Percentiles rank a stretch among this genome's conserved stretches.
These are phyloP conservation scores for Eulemur rufifrons DNA, from an alignment of 2,113 vertebrate genomes.

Conservation along the genomic window DNA sequence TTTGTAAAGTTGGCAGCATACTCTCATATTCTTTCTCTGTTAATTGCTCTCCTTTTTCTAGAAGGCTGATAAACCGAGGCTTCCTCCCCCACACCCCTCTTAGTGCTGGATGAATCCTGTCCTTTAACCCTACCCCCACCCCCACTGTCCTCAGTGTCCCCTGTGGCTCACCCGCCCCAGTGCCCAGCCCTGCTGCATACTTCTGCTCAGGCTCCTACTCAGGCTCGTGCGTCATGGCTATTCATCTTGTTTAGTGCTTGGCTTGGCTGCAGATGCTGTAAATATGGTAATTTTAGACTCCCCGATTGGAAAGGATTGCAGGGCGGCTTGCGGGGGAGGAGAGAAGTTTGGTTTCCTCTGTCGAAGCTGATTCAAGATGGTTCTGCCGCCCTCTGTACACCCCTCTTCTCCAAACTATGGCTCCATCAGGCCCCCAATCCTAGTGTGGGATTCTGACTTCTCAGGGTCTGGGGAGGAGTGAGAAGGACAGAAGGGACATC, in stretches of 20 bases:
- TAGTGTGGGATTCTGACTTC: background rate
- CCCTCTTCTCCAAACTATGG: background rate
- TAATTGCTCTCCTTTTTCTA: background rate
- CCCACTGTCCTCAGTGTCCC: background rate
- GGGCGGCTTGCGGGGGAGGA: conserved; percentile 72
- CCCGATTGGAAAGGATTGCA: conserved; percentile 83
- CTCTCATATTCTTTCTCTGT: conserved; percentile 70
- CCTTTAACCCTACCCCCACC: too few relatives aligned
- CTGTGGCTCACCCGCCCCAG: background rate
- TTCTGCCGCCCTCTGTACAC: background rate
- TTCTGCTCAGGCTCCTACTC: conserved; percentile 73
- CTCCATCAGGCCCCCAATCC: background rate
- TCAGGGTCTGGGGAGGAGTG: background rate
- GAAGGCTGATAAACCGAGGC: background rate
- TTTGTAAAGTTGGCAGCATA: conserved; percentile 65
- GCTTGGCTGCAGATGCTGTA: conserved; percentile 85
- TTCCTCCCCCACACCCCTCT: background rate
- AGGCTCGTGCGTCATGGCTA: conserved; percentile 81
- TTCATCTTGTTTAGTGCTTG: conserved; percentile 86
- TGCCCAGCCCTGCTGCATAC: conserved; percentile 67
- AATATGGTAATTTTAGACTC: conserved; percentile 88
- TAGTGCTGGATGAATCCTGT: background rate
- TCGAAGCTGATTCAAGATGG: conserved; percentile 58
- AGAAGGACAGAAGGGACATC: background rate
- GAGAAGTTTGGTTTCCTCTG: conserved; percentile 74